A percentile compares a stretch with the other conserved stretches of the same genome.
Conservation (phyloP, 2,113 vertebrate genomes). For the Xenopus borealis region DNA sequence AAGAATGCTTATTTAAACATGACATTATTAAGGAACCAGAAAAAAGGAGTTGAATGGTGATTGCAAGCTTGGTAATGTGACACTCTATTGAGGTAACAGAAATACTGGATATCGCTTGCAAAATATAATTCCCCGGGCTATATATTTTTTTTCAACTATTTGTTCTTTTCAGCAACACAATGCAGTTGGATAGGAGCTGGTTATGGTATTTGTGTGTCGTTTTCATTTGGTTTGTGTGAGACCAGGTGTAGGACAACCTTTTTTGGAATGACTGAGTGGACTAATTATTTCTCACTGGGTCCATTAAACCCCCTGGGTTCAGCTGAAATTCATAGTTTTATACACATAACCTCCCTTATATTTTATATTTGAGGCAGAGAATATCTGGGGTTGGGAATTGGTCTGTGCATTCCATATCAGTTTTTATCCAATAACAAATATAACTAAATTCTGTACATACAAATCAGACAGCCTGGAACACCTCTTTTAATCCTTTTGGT, state of each 20-base stretch:
- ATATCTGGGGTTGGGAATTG: too few relatives aligned
- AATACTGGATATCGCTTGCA: slow-evolving; percentile 43
- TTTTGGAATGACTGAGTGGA: not conserved
- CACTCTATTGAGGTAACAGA: slow-evolving; percentile 28
- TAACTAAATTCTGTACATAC: too few relatives aligned
- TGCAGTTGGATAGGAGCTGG: slow-evolving; percentile 2
- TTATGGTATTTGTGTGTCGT: slow-evolving; percentile 14
- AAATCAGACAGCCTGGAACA: too few relatives aligned
- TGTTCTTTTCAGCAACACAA: slow-evolving; percentile 36
- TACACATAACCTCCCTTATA: too few relatives aligned
- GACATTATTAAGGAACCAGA: slow-evolving; percentile 46
- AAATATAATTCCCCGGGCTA: slow-evolving; percentile 36
- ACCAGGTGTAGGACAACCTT: not conserved
- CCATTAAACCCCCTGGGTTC: not conserved
- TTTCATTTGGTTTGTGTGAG: slow-evolving; percentile 11
- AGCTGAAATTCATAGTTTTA: not conserved
- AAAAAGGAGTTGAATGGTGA: slow-evolving; percentile 41
- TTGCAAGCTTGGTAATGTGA: slow-evolving; percentile 32
- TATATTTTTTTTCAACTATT: slow-evolving; percentile 29
- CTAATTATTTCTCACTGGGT: not conserved
- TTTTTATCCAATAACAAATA: too few relatives aligned
- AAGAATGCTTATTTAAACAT: slow-evolving; percentile 58
- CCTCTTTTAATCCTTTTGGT: too few relatives aligned
- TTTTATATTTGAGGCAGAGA: too few relatives aligned
- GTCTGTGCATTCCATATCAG: too few relatives aligned